Evolutionary conservation across 2,797 vertebrate species (phyloP).

Genomic region (Poeciliopsis paucimaculata): DNA sequence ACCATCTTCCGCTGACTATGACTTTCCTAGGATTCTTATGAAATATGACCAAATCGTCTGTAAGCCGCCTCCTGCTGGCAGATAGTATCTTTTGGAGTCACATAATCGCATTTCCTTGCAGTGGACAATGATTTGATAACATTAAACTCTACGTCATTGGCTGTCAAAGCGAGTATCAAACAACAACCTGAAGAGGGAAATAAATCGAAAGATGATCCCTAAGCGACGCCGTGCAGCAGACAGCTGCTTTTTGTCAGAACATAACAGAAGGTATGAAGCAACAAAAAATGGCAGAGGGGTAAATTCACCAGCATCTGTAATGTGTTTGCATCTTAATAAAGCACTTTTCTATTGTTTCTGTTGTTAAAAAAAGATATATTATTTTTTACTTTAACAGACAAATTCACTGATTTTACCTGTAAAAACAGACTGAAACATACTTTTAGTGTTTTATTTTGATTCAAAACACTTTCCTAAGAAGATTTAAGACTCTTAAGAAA

Average conservation of each 20-base stretch:
- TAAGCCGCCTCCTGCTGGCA: background rate
- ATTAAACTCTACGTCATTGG: background rate
- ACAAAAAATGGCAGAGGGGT: background rate
- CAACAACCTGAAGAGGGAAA: background rate
- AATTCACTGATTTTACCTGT: background rate
- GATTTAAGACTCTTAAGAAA: background rate
- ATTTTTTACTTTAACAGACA: background rate
- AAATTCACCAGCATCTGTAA: background rate
- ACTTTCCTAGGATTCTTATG: background rate
- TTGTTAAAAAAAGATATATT: background rate
- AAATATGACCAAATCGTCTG: background rate
- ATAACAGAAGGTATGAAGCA: background rate
- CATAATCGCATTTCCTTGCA: background rate
- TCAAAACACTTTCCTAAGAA: background rate
- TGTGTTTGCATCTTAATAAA: background rate
- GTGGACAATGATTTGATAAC: background rate
- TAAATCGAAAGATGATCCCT: background rate
- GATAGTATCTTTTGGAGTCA: background rate
- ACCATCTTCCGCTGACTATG: background rate
- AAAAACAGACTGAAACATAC: background rate
- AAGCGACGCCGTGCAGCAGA: background rate
- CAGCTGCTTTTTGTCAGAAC: background rate
- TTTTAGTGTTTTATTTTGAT: background rate
- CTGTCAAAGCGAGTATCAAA: background rate
- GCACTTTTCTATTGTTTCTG: background rate